A percentile compares a stretch with the other conserved stretches of the same genome.
These are phyloP conservation scores for Whitmania pigra DNA, from an alignment of 1,140 invertebrate genomes.

Conservation along the genomic window DNA sequence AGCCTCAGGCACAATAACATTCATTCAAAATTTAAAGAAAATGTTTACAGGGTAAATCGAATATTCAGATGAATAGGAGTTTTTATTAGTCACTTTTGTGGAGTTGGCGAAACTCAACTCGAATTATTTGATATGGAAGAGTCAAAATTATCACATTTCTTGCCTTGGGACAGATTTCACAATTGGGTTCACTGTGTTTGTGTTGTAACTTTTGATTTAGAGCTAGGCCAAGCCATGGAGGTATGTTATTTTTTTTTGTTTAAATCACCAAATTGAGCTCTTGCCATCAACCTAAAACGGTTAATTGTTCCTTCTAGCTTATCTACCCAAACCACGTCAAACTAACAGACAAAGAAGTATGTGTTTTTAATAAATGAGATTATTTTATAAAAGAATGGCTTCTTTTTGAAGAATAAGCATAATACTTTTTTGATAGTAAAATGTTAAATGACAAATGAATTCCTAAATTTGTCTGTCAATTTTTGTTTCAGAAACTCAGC, in stretches of 20 bases:
- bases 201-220: constrained; percentile 94
- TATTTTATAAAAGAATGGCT: constrained; percentile 6
- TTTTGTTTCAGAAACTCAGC: constrained; percentile 60
- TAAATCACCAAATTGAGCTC: background rate
- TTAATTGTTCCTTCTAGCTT: constrained; percentile 49
- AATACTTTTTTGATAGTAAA: background rate
- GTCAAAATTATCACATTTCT: no score
- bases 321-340: constrained; percentile 71
- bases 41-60: no score
- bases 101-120: no score
- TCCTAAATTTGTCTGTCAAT: constrained; percentile 22
- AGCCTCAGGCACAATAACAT: no score
- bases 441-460: background rate
- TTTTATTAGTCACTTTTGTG: no score
- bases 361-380: constrained; percentile 15
- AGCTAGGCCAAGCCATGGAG: constrained; percentile 89
- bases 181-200: constrained; percentile 94
- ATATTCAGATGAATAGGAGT: no score
- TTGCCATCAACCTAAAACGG: background rate
- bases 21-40: no score
- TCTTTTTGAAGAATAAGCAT: no score
- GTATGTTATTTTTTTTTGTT: constrained; percentile 43
- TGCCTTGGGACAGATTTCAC: constrained; percentile 53
- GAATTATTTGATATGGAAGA: no score
- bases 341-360: constrained; percentile 69